phyloP scores from a whole-genome alignment of 1,140 invertebrate species.

The Drosophila melanogaster region DNA sequence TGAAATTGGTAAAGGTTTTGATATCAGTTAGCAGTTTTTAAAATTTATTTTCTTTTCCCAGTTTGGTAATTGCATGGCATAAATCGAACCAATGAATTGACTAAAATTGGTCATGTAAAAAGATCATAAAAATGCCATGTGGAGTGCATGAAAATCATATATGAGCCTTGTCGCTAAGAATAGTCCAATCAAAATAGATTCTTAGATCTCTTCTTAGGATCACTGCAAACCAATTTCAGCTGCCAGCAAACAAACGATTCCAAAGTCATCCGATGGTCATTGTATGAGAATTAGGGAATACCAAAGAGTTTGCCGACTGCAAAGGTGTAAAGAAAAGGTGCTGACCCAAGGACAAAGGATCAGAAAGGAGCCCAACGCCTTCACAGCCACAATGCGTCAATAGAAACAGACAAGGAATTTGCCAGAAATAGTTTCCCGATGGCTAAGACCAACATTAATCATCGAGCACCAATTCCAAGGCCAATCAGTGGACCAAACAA shows the following conservation, averaged over 20 bases:
- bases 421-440: constrained; percentile 44
- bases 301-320: constrained; percentile 39
- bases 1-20: too few species aligned
- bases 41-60: too few species aligned
- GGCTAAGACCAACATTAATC: constrained; percentile 56
- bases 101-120: not conserved
- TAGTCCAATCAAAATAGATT: constrained; percentile 46
- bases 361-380: constrained; percentile 62
- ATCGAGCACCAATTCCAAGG: constrained; percentile 41
- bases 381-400: constrained; percentile 63
- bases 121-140: constrained; percentile 5
- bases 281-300: constrained; percentile 59
- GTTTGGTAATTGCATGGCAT: not conserved
- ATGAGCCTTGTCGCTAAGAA: constrained; percentile 22
- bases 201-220: constrained; percentile 18
- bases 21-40: too few species aligned
- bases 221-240: constrained; percentile 41
- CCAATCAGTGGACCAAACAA: constrained; percentile 33
- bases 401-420: constrained; percentile 63
- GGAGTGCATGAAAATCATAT: not conserved
- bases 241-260: constrained; percentile 56
- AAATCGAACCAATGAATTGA: not conserved
- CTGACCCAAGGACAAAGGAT: constrained; percentile 59
- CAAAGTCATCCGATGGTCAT: constrained; percentile 69
- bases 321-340: constrained; percentile 69